These are phyloP conservation scores for Coryphaenoides rupestris DNA, from an alignment of 2,113 vertebrate genomes.

Conservation along the genomic window DNA sequence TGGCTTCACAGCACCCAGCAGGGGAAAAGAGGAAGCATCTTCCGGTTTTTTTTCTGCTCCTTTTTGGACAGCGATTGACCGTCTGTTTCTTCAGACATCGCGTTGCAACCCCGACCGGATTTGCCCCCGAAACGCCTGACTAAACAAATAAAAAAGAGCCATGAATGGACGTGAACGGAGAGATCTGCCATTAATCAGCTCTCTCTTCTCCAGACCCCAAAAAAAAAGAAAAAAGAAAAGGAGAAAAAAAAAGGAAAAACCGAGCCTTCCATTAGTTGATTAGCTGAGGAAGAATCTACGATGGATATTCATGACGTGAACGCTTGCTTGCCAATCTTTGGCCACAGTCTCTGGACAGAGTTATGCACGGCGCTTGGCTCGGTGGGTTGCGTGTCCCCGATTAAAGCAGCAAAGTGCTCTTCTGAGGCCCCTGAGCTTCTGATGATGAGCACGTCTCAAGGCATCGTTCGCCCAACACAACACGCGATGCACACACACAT, in stretches of 20 bases:
- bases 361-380: too few species aligned
- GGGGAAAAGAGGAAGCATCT: constrained; percentile 21
- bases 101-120: constrained; percentile 14
- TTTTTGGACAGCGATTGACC: constrained; percentile 23
- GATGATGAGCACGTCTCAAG: constrained; percentile 5
- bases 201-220: constrained; percentile 13
- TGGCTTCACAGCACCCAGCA: constrained; percentile 45
- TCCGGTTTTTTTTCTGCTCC: constrained; percentile 4
- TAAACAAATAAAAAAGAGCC: constrained; percentile 14
- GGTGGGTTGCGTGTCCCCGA: too few species aligned
- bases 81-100: constrained; percentile 28
- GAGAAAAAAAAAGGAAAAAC: not conserved
- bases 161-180: not conserved
- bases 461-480: too few species aligned
- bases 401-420: constrained; percentile 11
- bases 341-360: not conserved
- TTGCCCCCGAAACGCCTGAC: constrained; percentile 3
- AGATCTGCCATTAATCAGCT: constrained; percentile 35
- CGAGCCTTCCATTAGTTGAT: constrained; percentile 19
- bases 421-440: constrained; percentile 34
- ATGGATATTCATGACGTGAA: constrained; percentile 6
- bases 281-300: constrained; percentile 18
- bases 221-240: not conserved
- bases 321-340: constrained; percentile 14
- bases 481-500: too few species aligned